These are phyloP conservation scores for Platypus cylindrus DNA, from an alignment of 2,888 invertebrate genomes.

Conservation along the genomic window DNA sequence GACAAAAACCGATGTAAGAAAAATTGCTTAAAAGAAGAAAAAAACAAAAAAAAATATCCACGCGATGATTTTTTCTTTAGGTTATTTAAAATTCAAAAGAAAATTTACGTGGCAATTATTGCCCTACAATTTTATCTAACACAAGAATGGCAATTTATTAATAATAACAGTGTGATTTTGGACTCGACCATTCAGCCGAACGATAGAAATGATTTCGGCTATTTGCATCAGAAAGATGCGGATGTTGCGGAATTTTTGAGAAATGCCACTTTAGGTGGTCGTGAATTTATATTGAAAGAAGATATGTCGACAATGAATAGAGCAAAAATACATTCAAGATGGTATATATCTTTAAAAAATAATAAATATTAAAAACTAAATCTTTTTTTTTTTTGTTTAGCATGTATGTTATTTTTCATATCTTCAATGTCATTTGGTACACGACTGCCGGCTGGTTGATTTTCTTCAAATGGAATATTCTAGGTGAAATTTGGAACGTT, in stretches of 20 bases:
- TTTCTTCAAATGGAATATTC: constrained; percentile 7
- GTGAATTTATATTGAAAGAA: constrained; percentile 55
- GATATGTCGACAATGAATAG: constrained; percentile 32
- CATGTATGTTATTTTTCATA: constrained; percentile 14
- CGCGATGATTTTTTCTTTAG: too few species aligned
- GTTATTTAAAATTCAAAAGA: constrained; percentile 65
- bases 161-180: constrained; percentile 43
- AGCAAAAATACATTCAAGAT: constrained; percentile 39
- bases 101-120: constrained; percentile 60
- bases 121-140: constrained; percentile 62
- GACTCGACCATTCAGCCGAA: constrained; percentile 28
- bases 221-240: constrained; percentile 36
- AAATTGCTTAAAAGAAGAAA: not conserved
- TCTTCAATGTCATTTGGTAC: constrained; percentile 14
- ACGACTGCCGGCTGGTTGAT: constrained; percentile 7
- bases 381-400: constrained; percentile 14
- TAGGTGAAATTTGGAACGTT: not conserved
- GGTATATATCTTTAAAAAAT: constrained; percentile 32
- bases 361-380: constrained; percentile 2
- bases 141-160: constrained; percentile 66
- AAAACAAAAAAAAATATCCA: too few species aligned
- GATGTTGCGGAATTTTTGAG: constrained; percentile 41
- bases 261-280: constrained; percentile 47
- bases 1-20: constrained; percentile 54
- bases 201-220: constrained; percentile 42